Percentiles rank a stretch among this genome's conserved stretches.
These are phyloP conservation scores for Brachymystax lenok DNA, from an alignment of 2,797 vertebrate species.

Conservation along the genomic window DNA sequence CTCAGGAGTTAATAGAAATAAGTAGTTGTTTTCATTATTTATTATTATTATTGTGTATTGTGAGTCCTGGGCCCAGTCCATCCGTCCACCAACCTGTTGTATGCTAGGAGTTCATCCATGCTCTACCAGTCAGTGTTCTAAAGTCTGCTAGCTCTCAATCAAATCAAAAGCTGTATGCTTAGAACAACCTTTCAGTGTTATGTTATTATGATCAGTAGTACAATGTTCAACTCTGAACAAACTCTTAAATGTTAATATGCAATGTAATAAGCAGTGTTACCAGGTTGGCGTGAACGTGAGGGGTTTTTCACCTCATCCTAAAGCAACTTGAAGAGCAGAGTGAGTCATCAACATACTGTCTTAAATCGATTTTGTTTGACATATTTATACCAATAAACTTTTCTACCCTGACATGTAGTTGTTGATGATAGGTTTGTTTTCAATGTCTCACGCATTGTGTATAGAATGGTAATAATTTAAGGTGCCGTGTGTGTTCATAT, in stretches of 20 bases:
- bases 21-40: constrained; percentile 61
- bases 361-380: constrained; percentile 68
- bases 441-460: background rate
- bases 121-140: constrained; percentile 66
- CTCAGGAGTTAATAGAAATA: constrained; percentile 73
- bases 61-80: constrained; percentile 41
- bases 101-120: constrained; percentile 49
- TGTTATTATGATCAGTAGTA: constrained; percentile 43
- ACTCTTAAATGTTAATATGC: constrained; percentile 57
- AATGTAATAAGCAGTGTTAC: constrained; percentile 46
- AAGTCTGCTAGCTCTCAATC: constrained; percentile 74
- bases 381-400: constrained; percentile 80
- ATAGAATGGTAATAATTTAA: background rate
- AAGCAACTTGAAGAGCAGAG: constrained; percentile 54
- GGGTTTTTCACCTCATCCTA: constrained; percentile 59
- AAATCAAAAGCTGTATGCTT: constrained; percentile 74
- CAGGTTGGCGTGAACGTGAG: constrained; percentile 58
- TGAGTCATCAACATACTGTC: constrained; percentile 63
- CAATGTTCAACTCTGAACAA: constrained; percentile 49
- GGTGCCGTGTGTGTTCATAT: background rate
- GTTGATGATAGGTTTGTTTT: constrained; percentile 7
- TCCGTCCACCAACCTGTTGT: constrained; percentile 26
- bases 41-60: constrained; percentile 57
- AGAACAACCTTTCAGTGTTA: constrained; percentile 61
- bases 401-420: constrained; percentile 55